Evolutionary conservation across 2,113 vertebrate genomes (phyloP).

Genomic region (Diphyllodes magnificus): DNA sequence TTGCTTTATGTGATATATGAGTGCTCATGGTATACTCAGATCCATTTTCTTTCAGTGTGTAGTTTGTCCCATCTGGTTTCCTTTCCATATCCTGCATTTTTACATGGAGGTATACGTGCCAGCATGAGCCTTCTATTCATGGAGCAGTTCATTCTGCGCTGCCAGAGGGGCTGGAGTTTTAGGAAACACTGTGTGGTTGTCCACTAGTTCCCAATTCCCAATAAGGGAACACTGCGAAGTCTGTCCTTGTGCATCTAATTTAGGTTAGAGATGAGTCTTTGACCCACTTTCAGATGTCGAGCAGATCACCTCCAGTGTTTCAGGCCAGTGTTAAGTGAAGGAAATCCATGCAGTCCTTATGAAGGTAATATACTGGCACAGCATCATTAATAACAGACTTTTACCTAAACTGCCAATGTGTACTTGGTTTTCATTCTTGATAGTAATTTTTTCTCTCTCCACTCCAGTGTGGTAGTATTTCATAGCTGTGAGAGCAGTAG

Average conservation of each 20-base stretch:
- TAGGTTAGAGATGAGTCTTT: not conserved
- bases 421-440: not conserved
- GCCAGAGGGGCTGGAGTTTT: not conserved
- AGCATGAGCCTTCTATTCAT: not conserved
- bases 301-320: not conserved
- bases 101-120: not conserved
- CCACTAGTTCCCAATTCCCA: not conserved
- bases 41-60: not conserved
- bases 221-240: not conserved
- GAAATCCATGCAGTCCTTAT: not conserved
- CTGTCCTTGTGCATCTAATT: not conserved
- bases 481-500: not conserved
- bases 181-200: rapidly evolving
- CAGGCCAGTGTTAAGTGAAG: not conserved
- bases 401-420: not conserved
- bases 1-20: not conserved
- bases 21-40: not conserved
- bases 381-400: not conserved
- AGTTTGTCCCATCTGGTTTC: not conserved
- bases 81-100: not conserved
- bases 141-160: rapidly evolving
- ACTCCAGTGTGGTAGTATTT: not conserved
- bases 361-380: not conserved
- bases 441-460: not conserved
- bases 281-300: not conserved